Conservation (phyloP, 2,797 vertebrate genomes). For the Pseudomugil gertrudae region DNA sequence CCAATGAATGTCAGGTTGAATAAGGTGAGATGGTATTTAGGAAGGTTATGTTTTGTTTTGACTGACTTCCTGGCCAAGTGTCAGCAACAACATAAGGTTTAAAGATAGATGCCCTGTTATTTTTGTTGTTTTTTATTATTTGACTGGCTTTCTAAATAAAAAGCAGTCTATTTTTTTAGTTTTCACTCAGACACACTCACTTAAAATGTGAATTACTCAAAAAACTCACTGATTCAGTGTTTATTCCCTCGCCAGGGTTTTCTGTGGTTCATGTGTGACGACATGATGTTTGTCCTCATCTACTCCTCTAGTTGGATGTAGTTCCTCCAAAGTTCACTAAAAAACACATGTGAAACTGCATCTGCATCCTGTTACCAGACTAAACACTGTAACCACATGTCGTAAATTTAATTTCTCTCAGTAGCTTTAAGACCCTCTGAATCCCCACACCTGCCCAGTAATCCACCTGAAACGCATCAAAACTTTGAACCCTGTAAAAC, state of each 20-base stretch:
- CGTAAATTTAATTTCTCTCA: background rate
- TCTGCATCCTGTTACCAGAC: constrained; percentile 41
- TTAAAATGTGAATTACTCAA: background rate
- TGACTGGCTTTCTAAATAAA: constrained; percentile 24
- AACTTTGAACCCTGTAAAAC: background rate
- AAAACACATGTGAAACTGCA: constrained; percentile 69
- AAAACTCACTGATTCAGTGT: background rate
- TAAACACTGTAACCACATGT: constrained; percentile 13
- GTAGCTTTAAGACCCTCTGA: background rate
- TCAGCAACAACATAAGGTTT: background rate
- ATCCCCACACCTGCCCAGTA: background rate
- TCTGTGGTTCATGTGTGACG: background rate
- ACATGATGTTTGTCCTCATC: background rate
- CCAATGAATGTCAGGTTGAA: background rate
- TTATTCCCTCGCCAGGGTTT: background rate
- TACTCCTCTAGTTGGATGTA: constrained; percentile 12
- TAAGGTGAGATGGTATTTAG: background rate
- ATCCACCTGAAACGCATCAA: background rate
- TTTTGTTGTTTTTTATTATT: background rate
- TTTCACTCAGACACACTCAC: background rate
- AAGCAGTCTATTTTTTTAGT: background rate
- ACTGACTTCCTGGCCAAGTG: background rate
- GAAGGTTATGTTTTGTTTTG: background rate
- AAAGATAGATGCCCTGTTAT: background rate
- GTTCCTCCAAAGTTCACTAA: constrained; percentile 41